Conservation (phyloP, 2,888 invertebrate genomes). For the Chrysodeixis includens region DNA sequence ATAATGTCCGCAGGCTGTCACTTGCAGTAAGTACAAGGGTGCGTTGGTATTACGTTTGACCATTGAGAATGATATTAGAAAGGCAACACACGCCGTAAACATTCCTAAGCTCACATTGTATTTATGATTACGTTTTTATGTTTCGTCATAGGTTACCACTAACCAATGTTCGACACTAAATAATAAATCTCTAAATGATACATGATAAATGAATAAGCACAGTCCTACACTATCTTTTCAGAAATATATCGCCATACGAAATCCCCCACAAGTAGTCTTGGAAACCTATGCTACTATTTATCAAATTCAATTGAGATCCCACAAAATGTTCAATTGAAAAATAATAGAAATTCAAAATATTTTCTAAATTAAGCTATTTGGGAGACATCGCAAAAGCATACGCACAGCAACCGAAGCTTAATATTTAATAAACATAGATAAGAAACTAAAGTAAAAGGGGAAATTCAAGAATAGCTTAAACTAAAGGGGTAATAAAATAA, state of each 20-base stretch:
- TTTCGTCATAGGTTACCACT: slow-evolving; percentile 52
- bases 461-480: slow-evolving; percentile 10
- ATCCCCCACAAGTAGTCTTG: slow-evolving; percentile 26
- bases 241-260: slow-evolving; percentile 59
- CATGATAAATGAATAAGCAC: slow-evolving; percentile 25
- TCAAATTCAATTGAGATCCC: not conserved
- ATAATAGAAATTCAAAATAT: not conserved
- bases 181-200: slow-evolving; percentile 15
- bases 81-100: slow-evolving; percentile 72
- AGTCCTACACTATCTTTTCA: slow-evolving; percentile 32
- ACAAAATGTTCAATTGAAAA: not conserved
- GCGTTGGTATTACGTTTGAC: slow-evolving; percentile 63
- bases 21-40: slow-evolving; percentile 58
- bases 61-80: slow-evolving; percentile 75
- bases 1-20: slow-evolving; percentile 52
- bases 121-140: slow-evolving; percentile 55
- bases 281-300: not conserved
- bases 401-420: slow-evolving; percentile 73
- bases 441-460: slow-evolving; percentile 23
- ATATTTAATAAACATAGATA: slow-evolving; percentile 31
- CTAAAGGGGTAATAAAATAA: slow-evolving; percentile 17
- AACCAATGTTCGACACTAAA: slow-evolving; percentile 37
- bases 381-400: slow-evolving; percentile 77
- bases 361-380: slow-evolving; percentile 23
- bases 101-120: slow-evolving; percentile 59